Conservation (phyloP, 1,140 invertebrate species). For the Eriosoma lanigerum region DNA sequence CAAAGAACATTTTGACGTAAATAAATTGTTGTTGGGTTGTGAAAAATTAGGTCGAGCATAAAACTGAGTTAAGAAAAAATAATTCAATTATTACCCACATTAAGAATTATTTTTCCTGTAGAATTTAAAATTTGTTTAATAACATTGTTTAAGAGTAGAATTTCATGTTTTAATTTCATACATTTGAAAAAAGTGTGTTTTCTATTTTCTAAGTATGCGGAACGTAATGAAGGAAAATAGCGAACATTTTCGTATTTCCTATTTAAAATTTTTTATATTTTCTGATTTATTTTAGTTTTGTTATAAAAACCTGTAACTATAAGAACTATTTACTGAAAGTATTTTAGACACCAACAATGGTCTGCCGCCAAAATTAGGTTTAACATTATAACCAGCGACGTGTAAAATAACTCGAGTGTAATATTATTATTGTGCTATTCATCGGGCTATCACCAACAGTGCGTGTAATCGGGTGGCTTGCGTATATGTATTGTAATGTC, state of each 20-base stretch:
- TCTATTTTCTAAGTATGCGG: too few relatives aligned
- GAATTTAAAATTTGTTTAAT: too few relatives aligned
- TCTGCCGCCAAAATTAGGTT: not conserved
- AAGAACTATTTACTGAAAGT: slow-evolving; percentile 1
- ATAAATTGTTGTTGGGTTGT: slow-evolving; percentile 19
- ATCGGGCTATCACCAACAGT: slow-evolving; percentile 4
- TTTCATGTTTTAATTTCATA: too few relatives aligned
- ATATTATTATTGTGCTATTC: slow-evolving; percentile 32
- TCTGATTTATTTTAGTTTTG: not conserved
- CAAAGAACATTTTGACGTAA: slow-evolving; percentile 38
- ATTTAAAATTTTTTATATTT: not conserved
- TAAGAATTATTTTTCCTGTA: not conserved
- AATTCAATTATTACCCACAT: slow-evolving; percentile 12
- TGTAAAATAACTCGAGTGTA: slow-evolving; percentile 36
- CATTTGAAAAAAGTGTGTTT: too few relatives aligned
- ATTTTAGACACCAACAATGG: not conserved
- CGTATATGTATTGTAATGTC: slow-evolving; percentile 15
- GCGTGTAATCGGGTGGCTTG: slow-evolving; percentile 40
- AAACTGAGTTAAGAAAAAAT: not conserved
- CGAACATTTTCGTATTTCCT: not conserved
- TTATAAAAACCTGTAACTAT: not conserved
- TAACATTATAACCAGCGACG: not conserved
- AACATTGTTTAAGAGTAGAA: too few relatives aligned
- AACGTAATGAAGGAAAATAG: not conserved
- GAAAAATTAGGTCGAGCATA: slow-evolving; percentile 30